Percentiles rank a stretch among this genome's conserved stretches.
Conservation (phyloP, 35 echinoderm and acorn worm species). For the Apostichopus parvimensis region DNA sequence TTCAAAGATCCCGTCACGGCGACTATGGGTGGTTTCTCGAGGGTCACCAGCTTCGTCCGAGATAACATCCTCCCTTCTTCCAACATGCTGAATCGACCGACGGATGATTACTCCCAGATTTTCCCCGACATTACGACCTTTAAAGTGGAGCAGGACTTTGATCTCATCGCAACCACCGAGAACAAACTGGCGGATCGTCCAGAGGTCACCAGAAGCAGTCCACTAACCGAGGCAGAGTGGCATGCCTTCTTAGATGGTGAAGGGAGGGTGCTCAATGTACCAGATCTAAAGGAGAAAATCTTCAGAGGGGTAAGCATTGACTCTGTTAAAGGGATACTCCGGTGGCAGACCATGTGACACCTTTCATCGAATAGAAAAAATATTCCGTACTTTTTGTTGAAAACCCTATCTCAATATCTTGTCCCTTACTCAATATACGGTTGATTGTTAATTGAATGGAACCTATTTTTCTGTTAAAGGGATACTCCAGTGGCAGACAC, state of each 20-base stretch:
- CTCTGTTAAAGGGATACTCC: background rate
- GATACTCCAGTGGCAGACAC: too few species aligned
- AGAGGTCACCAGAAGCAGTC: slow-evolving; percentile 55
- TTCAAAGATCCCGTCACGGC: slow-evolving; percentile 85
- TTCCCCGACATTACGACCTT: slow-evolving; percentile 85
- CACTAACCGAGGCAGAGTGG: slow-evolving; percentile 77
- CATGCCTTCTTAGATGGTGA: slow-evolving; percentile 64
- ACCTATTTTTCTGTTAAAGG: too few species aligned
- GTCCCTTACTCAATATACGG: too few species aligned
- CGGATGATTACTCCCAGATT: slow-evolving; percentile 80
- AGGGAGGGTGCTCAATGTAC: slow-evolving; percentile 74
- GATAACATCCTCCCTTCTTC: slow-evolving; percentile 64
- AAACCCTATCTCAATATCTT: too few species aligned
- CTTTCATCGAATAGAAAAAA: too few species aligned
- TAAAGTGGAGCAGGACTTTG: slow-evolving; percentile 80
- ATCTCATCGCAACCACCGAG: slow-evolving; percentile 72
- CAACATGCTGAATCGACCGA: slow-evolving; percentile 52
- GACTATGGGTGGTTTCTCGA: slow-evolving; percentile 96
- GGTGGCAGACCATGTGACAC: too few species aligned
- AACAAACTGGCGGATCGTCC: slow-evolving; percentile 80
- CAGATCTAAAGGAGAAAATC: slow-evolving; percentile 74
- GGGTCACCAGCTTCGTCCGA: slow-evolving; percentile 93
- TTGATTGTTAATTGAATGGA: too few species aligned
- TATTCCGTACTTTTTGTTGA: too few species aligned
- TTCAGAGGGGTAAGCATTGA: slow-evolving; percentile 87